Conservation (phyloP, 2,888 invertebrate genomes). For the Spodoptera picta region DNA sequence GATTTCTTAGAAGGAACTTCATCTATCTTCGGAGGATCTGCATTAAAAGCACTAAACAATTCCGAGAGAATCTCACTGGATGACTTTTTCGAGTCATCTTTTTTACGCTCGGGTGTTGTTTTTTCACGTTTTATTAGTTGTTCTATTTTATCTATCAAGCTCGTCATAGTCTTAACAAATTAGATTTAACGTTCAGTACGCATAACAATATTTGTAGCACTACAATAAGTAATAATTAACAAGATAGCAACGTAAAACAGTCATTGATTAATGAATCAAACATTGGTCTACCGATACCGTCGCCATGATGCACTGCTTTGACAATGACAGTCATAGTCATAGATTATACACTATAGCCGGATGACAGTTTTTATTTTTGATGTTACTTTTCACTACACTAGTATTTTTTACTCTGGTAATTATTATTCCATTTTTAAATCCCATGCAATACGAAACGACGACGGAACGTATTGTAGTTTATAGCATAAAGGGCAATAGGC, state of each 20-base stretch:
- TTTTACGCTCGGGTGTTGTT: constrained; percentile 81
- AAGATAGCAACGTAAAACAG: constrained; percentile 12
- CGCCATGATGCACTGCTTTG: constrained; percentile 44
- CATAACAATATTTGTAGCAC: constrained; percentile 26
- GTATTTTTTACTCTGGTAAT: constrained; percentile 6
- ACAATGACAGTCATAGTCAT: constrained; percentile 5
- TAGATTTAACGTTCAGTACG: constrained; percentile 23
- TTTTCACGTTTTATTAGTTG: constrained; percentile 83
- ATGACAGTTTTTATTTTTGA: constrained; percentile 8
- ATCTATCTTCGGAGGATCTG: constrained; percentile 90
- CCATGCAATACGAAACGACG: no score
- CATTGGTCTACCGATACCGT: constrained; percentile 1
- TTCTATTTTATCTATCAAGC: constrained; percentile 83
- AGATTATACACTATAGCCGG: no score
- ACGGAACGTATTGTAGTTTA: no score
- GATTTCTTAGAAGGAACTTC: constrained; percentile 77
- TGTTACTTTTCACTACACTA: background rate
- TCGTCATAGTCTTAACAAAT: constrained; percentile 67
- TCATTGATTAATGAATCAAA: constrained; percentile 33
- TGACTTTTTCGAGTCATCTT: constrained; percentile 88
- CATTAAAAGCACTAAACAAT: constrained; percentile 93
- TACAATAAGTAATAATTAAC: background rate
- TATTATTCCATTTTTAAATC: background rate
- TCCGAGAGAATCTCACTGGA: constrained; percentile 95
- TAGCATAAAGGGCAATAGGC: no score